phyloP scores from a whole-genome alignment of 2,113 vertebrate genomes.

The Hemiprocne comata region DNA sequence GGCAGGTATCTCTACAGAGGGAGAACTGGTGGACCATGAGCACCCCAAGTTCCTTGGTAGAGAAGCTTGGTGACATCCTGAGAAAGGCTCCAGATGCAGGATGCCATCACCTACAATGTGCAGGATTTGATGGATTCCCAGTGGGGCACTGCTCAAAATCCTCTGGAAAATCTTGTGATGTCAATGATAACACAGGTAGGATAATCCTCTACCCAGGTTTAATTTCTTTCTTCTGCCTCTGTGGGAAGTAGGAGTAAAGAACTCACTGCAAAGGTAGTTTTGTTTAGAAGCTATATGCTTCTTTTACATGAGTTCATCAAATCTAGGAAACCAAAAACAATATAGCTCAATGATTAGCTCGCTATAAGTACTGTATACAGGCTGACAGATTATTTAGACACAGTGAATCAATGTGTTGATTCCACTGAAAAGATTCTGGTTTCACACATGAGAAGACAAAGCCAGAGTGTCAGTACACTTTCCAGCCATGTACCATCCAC shows the following conservation, averaged over 20 bases:
- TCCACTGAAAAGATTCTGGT: background rate
- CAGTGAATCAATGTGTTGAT: background rate
- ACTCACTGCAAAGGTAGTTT: background rate
- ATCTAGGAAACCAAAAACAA: conserved; percentile 11
- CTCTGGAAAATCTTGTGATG: background rate
- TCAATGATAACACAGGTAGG: background rate
- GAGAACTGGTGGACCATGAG: background rate
- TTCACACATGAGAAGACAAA: background rate
- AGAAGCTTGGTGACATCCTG: background rate
- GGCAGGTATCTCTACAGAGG: background rate
- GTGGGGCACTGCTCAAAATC: background rate
- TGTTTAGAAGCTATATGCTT: background rate
- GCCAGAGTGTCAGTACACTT: background rate
- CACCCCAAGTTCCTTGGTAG: background rate
- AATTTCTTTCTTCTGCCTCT: background rate
- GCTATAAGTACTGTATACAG: background rate
- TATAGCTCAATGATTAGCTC: background rate
- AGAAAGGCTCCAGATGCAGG: background rate
- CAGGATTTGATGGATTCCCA: background rate
- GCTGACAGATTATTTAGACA: background rate
- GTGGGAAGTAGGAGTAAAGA: background rate
- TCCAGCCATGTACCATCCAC: background rate
- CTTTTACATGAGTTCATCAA: background rate
- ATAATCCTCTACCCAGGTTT: background rate
- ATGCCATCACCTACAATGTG: background rate